Percentiles rank a stretch among this genome's conserved stretches.
These are phyloP conservation scores for Eriocheir sinensis DNA, from an alignment of 1,140 invertebrate genomes.

Conservation along the genomic window DNA sequence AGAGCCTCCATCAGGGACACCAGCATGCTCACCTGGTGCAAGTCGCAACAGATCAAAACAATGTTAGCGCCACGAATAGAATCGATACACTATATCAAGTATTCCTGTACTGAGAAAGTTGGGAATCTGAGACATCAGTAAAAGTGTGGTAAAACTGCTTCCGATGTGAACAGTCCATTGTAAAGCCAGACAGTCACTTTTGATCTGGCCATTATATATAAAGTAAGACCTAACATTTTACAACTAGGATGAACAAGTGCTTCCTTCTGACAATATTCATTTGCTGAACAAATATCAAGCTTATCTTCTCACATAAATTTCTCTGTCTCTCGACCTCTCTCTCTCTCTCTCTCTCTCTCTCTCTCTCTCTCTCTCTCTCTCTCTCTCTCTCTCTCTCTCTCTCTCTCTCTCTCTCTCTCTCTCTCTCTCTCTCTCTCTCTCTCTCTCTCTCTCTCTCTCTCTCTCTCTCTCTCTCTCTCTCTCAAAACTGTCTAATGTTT, in stretches of 20 bases:
- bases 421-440: not conserved
- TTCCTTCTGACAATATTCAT: not conserved
- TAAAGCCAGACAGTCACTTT: too few relatives aligned
- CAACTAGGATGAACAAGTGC: not conserved
- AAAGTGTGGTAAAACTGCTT: too few relatives aligned
- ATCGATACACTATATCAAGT: too few relatives aligned
- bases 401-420: not conserved
- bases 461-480: not conserved
- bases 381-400: not conserved
- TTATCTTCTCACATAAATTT: conserved; percentile 26
- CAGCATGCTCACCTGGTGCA: conserved; percentile 82
- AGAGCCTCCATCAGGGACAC: conserved; percentile 80
- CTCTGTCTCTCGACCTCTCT: not conserved
- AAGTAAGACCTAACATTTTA: too few relatives aligned
- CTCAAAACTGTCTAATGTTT: not conserved
- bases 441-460: not conserved
- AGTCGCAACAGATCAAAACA: not conserved
- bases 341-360: not conserved
- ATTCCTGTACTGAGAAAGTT: too few relatives aligned
- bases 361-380: not conserved
- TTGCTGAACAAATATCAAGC: not conserved
- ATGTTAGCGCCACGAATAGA: too few relatives aligned
- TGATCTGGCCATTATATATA: too few relatives aligned
- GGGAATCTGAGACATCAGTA: too few relatives aligned
- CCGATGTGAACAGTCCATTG: too few relatives aligned